Base-by-base conservation (phyloP, 2,888 invertebrate species). In the Apocheima hispidaria region DNA sequence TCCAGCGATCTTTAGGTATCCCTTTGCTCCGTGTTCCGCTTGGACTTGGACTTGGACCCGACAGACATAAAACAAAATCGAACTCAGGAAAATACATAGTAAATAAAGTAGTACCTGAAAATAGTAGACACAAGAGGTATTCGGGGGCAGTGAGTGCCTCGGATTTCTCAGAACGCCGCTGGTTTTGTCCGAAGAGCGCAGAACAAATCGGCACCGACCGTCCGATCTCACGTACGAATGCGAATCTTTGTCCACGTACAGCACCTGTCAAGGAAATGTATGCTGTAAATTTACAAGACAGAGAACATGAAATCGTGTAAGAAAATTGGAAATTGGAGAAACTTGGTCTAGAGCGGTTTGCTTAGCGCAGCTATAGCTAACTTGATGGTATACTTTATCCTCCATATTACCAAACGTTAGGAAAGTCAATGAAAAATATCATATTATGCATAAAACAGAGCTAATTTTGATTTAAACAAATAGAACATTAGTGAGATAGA, bases 111-210 rank as follows among this genome's bases (percentile, higher is more conserved):
- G 56, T 77, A 93, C 94, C 84, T 94, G 94, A 79, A 97, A 96
- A 79, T 95, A 95, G 84, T 96, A 97, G 63, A 96, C 95, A 82
- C 97, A 97, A 5, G 96, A 96, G 0, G 96, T 96, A 85, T 97
- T 96, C 1, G 96, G 96, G 0, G 97, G 96, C 58, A 97, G 87
- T 1, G 96, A 96, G 83, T 97, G 96, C 49, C 95, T 91, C 2
- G 96, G 96, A 82, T 96, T 96, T 78, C 96, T 94, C 52, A 97
- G 83, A 49, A 95, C 93, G 4, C 97, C 97, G 66, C 95, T 95
- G 38, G 95, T 94, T 77, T 95, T 94, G 78, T 96, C 96, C 75
- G 96, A 96, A 36, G 96, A 95, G 61, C 95, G 95, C 43, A 96
- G 92, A 63, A 96, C 94, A 86, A 96, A 96, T 78, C 96, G 96